Conservation (phyloP, 1,140 invertebrate species). For the Bombyx mori region DNA sequence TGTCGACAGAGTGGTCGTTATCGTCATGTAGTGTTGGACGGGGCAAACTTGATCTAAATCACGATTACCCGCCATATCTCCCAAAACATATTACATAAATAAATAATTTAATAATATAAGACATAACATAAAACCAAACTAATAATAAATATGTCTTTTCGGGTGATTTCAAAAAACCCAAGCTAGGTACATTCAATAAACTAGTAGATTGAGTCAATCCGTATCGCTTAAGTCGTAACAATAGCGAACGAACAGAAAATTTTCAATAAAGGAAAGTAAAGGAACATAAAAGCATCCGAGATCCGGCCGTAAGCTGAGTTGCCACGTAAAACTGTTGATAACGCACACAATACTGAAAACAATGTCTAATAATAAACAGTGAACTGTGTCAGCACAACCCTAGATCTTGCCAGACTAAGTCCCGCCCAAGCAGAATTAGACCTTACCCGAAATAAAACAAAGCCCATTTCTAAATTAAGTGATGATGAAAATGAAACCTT, state of each 20-base stretch:
- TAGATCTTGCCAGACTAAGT: slow-evolving; percentile 10
- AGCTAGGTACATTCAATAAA: slow-evolving; percentile 6
- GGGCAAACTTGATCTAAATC: too few relatives aligned
- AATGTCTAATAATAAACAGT: slow-evolving; percentile 25
- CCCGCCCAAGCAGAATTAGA: slow-evolving; percentile 4
- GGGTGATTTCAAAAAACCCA: too few relatives aligned
- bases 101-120: too few relatives aligned
- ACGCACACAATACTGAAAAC: slow-evolving; percentile 31
- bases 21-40: too few relatives aligned
- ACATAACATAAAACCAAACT: too few relatives aligned
- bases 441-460: slow-evolving; percentile 4
- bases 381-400: slow-evolving; percentile 25
- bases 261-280: slow-evolving; percentile 34
- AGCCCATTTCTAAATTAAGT: slow-evolving; percentile 7
- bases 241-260: slow-evolving; percentile 28
- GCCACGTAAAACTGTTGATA: slow-evolving; percentile 33
- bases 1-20: too few relatives aligned
- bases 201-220: slow-evolving; percentile 17
- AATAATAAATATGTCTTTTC: too few relatives aligned
- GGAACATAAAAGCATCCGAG: slow-evolving; percentile 31
- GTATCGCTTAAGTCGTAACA: slow-evolving; percentile 10
- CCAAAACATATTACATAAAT: too few relatives aligned
- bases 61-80: too few relatives aligned
- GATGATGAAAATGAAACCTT: slow-evolving; percentile 11
- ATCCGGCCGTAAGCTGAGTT: slow-evolving; percentile 23